Base-by-base conservation (phyloP, 2,113 vertebrate species). In the Bufo bufo region DNA sequence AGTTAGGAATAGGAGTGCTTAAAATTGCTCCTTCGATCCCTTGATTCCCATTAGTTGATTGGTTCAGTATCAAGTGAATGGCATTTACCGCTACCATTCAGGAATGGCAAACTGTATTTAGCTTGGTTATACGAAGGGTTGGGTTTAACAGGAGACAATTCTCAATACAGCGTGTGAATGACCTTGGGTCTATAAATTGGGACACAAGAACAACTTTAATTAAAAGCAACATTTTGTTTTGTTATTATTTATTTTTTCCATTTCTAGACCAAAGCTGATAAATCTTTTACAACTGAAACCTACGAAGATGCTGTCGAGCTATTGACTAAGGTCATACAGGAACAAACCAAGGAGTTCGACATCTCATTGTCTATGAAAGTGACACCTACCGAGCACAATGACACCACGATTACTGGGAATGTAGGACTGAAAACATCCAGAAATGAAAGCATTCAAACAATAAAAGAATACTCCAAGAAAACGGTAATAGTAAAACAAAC, bases 211-310 rank as follows among this genome's bases (percentile, higher is more conserved):
- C 52, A 11, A 54, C 52, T 54, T 54, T 54, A 54, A 11, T 54
- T 6, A 6, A 54, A 54, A 7, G 52, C 0, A 58, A 58, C 13
- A 3, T 10, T 58, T 58, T 58, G 33, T 33, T 33, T 33, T 33
- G 1, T 58, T 17, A 23, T 47, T 11, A 4, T 61, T 84, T 20
- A 1, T 72, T 88, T 33, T 14, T 58, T 50, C 72, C 52, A 8
- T 71, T 78, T 47, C 63, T 2, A 99, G 97, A 97, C 96, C 49
- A 92, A 90, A 77, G 95, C 91, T 52, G 95, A 97, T 52, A 97
- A 97, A 92, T 93, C 87, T 0, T 90, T 94, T 20, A 95, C 96
- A 47, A 94, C 87, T 65, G 94, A 96, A 81, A 89, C 93, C 89
- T 97, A 95, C 74, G 93, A 96, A 3, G 90, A 95, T 85, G 89